Conservation (phyloP, 2,113 vertebrate species). For the Cyrtonyx montezumae region DNA sequence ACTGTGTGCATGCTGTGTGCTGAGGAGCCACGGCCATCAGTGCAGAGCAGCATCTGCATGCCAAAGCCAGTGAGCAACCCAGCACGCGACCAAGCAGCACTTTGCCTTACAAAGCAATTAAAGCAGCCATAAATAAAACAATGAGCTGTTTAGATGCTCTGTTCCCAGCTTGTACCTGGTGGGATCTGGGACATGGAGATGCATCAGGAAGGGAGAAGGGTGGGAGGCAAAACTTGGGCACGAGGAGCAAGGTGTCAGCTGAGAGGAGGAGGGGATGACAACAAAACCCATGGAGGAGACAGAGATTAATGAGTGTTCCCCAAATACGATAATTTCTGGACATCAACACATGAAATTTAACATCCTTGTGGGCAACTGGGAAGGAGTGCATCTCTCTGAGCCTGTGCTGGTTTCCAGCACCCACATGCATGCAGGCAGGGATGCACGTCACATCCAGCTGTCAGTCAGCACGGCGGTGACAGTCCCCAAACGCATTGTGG, state of each 20-base stretch:
- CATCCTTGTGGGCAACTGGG: neutral
- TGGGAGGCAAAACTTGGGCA: neutral
- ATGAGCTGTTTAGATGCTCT: fast-evolving
- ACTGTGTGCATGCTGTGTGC: neutral
- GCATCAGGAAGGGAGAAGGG: neutral
- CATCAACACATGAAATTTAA: constrained; percentile 35
- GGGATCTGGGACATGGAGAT: neutral
- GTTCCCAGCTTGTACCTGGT: fast-evolving
- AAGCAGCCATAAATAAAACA: neutral
- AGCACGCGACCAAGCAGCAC: neutral
- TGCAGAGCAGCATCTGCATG: neutral
- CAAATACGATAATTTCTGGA: constrained; percentile 58
- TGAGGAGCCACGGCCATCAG: neutral
- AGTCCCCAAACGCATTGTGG: neutral
- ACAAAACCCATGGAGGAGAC: constrained; percentile 46
- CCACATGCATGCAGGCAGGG: neutral
- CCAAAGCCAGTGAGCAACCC: neutral
- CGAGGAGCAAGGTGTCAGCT: neutral
- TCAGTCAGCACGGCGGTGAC: fast-evolving
- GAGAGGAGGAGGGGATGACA: constrained; percentile 14
- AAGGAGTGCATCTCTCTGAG: neutral
- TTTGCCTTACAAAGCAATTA: neutral
- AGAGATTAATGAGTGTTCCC: constrained; percentile 67
- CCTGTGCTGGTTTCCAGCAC: neutral
- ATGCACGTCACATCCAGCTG: fast-evolving